These are phyloP conservation scores for Adelosebastes latens DNA, from an alignment of 2,797 vertebrate genomes.

Conservation along the genomic window DNA sequence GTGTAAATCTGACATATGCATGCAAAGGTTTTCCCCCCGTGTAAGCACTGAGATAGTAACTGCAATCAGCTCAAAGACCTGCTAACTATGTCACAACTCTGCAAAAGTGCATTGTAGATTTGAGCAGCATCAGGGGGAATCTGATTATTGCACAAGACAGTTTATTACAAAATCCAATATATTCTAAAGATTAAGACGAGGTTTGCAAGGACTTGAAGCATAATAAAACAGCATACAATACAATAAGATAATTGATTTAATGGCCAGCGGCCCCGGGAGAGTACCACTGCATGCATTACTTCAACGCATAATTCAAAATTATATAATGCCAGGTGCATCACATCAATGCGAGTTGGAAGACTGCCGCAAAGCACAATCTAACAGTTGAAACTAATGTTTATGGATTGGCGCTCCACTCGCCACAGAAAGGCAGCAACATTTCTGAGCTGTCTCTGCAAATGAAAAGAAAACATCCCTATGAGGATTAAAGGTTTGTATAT, in stretches of 20 bases:
- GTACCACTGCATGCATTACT: neutral
- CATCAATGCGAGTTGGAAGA: neutral
- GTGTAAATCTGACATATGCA: slow-evolving; percentile 71
- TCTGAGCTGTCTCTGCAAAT: neutral
- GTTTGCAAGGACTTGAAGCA: neutral
- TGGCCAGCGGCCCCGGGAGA: neutral
- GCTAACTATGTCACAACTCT: slow-evolving; percentile 40
- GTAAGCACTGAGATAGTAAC: slow-evolving; percentile 41
- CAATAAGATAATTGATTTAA: neutral
- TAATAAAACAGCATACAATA: neutral
- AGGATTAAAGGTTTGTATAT: neutral
- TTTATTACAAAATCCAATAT: slow-evolving; percentile 6
- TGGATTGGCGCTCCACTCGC: neutral
- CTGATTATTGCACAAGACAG: slow-evolving; percentile 13
- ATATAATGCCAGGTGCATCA: neutral
- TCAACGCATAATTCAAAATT: neutral
- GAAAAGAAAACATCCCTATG: neutral
- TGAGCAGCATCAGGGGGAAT: slow-evolving; percentile 6
- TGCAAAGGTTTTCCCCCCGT: slow-evolving; percentile 64
- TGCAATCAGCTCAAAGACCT: slow-evolving; percentile 31
- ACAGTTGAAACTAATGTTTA: neutral
- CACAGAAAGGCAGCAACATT: neutral
- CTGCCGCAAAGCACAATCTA: neutral
- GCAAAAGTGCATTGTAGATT: slow-evolving; percentile 23
- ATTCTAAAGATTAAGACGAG: neutral